Percentiles rank a stretch among this genome's conserved stretches.
These are phyloP conservation scores for Pangasius macronema DNA, from an alignment of 2,797 vertebrate genomes.

Conservation along the genomic window DNA sequence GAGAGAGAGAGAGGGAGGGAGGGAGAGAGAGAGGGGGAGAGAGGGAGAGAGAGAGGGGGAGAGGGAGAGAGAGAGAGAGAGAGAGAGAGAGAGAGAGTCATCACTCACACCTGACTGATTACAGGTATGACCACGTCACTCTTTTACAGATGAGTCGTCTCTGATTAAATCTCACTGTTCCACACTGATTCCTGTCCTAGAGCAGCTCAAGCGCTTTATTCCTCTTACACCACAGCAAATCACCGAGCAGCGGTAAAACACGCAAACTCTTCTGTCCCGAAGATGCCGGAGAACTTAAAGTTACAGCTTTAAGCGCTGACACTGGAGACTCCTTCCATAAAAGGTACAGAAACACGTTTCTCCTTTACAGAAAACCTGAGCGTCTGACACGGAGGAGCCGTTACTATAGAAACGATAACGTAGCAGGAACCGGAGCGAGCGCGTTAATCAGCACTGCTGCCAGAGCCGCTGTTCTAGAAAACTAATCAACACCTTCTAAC, in stretches of 20 bases:
- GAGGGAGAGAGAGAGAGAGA: neutral
- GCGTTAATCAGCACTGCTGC: neutral
- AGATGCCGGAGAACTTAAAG: neutral
- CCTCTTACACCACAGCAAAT: neutral
- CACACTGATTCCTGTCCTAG: neutral
- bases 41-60: conserved; percentile 33
- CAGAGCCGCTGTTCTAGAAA: neutral
- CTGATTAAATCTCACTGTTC: neutral
- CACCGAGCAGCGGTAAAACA: neutral
- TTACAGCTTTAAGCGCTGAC: neutral
- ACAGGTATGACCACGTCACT: neutral
- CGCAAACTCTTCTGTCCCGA: neutral
- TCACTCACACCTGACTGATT: neutral
- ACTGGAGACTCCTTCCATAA: neutral
- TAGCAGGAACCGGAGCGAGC: neutral
- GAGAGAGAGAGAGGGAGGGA: neutral
- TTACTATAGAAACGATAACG: neutral
- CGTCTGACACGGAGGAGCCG: neutral
- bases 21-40: too few relatives aligned
- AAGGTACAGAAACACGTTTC: neutral
- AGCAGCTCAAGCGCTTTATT: neutral
- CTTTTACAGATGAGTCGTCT: neutral
- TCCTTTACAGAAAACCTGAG: neutral
- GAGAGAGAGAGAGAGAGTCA: too few relatives aligned
- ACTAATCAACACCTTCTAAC: neutral